phyloP scores from a whole-genome alignment of 2,888 invertebrate species.

The Uropetala carovei region DNA sequence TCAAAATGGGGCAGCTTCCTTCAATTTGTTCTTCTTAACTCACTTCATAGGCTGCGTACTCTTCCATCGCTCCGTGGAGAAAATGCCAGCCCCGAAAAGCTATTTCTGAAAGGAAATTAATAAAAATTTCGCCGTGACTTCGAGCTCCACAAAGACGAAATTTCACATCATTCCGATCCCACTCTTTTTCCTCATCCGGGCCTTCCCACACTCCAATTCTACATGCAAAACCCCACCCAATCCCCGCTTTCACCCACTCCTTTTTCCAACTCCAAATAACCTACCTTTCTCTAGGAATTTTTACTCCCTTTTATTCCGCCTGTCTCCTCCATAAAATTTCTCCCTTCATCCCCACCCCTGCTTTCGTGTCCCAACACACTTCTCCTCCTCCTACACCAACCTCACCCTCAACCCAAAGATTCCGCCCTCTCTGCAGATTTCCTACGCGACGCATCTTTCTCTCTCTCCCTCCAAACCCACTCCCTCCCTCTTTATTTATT shows the following conservation, averaged over 20 bases:
- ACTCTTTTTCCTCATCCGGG: not conserved
- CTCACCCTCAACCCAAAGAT: not conserved
- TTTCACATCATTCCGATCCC: not conserved
- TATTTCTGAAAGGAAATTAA: too few relatives aligned
- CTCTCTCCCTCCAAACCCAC: not conserved
- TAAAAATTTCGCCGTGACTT: too few relatives aligned
- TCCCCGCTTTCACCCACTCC: not conserved
- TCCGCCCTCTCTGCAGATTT: not conserved
- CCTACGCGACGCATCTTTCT: not conserved
- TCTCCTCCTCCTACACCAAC: not conserved
- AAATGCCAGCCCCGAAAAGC: too few relatives aligned
- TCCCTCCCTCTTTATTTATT: not conserved
- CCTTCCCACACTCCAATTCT: not conserved
- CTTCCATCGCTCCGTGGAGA: too few relatives aligned
- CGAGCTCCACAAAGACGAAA: too few relatives aligned
- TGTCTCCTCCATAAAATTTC: not conserved
- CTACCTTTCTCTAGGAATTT: not conserved
- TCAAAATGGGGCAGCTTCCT: too few relatives aligned
- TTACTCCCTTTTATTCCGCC: not conserved
- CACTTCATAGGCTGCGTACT: too few relatives aligned
- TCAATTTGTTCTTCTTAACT: too few relatives aligned
- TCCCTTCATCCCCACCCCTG: not conserved
- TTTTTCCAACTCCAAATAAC: not conserved
- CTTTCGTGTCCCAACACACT: not conserved
- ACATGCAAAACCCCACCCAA: not conserved